Evolutionary conservation across 1,140 invertebrate species (phyloP).

Genomic region (Hypsibius dujardini): DNA sequence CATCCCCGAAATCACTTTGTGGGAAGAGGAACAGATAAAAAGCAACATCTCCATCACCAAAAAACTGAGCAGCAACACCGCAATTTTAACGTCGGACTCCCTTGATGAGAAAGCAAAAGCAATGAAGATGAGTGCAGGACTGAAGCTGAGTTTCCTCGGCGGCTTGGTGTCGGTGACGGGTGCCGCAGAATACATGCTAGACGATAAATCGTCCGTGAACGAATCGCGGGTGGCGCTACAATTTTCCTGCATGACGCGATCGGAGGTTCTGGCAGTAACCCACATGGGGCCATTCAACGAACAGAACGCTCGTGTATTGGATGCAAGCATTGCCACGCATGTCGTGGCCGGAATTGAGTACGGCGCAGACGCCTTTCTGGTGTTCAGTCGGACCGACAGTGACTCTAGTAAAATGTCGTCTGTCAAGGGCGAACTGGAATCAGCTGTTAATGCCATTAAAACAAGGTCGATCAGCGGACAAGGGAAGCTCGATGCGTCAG

Average conservation of each 20-base stretch:
- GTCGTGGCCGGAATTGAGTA: not conserved
- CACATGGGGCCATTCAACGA: not conserved
- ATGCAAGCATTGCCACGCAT: not conserved
- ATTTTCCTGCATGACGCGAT: not conserved
- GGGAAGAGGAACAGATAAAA: not conserved
- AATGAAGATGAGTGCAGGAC: not conserved
- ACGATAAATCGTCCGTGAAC: not conserved
- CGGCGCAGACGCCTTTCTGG: not conserved
- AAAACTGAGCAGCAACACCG: not conserved
- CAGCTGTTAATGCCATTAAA: too few species aligned
- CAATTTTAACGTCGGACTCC: not conserved
- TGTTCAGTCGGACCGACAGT: not conserved
- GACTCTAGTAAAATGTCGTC: too few species aligned
- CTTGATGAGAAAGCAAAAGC: not conserved
- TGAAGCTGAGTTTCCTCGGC: not conserved
- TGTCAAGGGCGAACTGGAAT: too few species aligned
- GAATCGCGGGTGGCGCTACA: not conserved
- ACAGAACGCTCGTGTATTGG: not conserved
- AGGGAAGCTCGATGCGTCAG: too few species aligned
- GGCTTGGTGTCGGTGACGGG: not conserved
- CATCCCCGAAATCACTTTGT: not conserved
- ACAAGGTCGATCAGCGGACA: too few species aligned
- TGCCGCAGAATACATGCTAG: not conserved
- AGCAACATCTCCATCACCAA: not conserved
- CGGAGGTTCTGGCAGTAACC: not conserved